A percentile compares a stretch with the other conserved stretches of the same genome.
These are phyloP conservation scores for Phaedon cochleariae DNA, from an alignment of 2,888 invertebrate species.

Conservation along the genomic window DNA sequence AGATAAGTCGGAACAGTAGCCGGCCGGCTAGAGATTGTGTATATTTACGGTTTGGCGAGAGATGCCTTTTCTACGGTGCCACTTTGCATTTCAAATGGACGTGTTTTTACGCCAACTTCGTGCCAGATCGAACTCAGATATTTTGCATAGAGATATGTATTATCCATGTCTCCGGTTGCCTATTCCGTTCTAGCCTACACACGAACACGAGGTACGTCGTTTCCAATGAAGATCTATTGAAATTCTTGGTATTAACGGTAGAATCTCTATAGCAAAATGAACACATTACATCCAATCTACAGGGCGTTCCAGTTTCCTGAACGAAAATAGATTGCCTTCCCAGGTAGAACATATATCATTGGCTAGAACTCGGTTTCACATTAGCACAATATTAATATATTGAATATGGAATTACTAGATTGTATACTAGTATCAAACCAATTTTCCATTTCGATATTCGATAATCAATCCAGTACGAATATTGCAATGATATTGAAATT, in stretches of 20 bases:
- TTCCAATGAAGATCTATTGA: conserved; percentile 51
- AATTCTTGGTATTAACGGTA: conserved; percentile 36
- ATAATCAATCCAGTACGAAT: too few species aligned
- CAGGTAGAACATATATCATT: too few species aligned
- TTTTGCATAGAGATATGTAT: conserved; percentile 59
- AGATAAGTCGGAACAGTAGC: conserved; percentile 56
- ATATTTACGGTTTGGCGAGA: conserved; percentile 56
- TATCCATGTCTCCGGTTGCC: conserved; percentile 50
- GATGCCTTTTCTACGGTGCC: conserved; percentile 51
- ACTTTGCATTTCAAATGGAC: conserved; percentile 60
- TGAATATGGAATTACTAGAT: too few species aligned
- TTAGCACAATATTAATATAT: too few species aligned
- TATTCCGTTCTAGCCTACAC: conserved; percentile 52
- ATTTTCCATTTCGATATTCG: too few species aligned
- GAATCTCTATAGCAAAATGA: conserved; percentile 31
- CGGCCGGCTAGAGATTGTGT: conserved; percentile 49
- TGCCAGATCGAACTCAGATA: conserved; percentile 59
- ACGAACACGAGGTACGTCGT: conserved; percentile 44
- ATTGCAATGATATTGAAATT: too few species aligned
- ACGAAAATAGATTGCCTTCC: too few species aligned
- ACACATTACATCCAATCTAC: conserved; percentile 27
- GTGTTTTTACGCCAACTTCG: conserved; percentile 59
- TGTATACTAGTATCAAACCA: too few species aligned
- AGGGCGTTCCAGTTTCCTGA: neutral
- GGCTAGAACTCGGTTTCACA: too few species aligned